phyloP scores from a whole-genome alignment of 1,140 invertebrate species.

The Drosophila saltans region DNA sequence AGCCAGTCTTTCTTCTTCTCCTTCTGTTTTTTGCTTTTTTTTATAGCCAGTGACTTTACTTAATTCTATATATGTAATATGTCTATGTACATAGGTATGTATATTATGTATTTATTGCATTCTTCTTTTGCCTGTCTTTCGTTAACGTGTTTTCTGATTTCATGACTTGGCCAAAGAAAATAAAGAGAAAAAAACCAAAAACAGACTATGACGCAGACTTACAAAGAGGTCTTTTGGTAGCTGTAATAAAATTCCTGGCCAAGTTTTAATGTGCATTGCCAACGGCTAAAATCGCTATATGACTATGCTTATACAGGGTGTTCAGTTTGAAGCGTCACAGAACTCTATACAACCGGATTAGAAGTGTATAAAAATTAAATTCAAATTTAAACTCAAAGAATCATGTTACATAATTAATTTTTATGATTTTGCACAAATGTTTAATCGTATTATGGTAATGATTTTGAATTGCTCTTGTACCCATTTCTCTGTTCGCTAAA shows the following conservation, averaged over 20 bases:
- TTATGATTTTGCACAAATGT: slow-evolving; percentile 14
- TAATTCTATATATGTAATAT: background rate
- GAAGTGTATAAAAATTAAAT: no score
- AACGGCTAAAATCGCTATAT: background rate
- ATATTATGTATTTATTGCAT: slow-evolving; percentile 3
- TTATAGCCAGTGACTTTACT: background rate
- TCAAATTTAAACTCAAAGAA: background rate
- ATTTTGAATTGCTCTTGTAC: slow-evolving; percentile 42
- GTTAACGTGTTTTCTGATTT: slow-evolving; percentile 32
- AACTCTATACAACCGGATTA: background rate
- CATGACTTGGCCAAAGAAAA: slow-evolving; percentile 36
- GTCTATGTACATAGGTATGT: slow-evolving; percentile 2
- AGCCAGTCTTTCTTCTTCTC: background rate
- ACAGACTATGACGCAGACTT: slow-evolving; percentile 32
- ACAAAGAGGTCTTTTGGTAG: slow-evolving; percentile 21
- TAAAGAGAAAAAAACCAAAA: slow-evolving; percentile 12
- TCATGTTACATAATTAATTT: slow-evolving; percentile 5
- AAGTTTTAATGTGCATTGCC: slow-evolving; percentile 19
- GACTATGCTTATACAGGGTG: background rate
- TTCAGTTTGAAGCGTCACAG: background rate
- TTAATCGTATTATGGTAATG: slow-evolving; percentile 15
- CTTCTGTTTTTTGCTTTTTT: slow-evolving; percentile 18
- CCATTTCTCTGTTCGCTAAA: slow-evolving; percentile 37
- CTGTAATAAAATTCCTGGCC: slow-evolving; percentile 34
- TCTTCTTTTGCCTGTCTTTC: slow-evolving; percentile 30